These are phyloP conservation scores for Dissostichus mawsoni DNA, from an alignment of 2,113 vertebrate genomes.

Conservation along the genomic window DNA sequence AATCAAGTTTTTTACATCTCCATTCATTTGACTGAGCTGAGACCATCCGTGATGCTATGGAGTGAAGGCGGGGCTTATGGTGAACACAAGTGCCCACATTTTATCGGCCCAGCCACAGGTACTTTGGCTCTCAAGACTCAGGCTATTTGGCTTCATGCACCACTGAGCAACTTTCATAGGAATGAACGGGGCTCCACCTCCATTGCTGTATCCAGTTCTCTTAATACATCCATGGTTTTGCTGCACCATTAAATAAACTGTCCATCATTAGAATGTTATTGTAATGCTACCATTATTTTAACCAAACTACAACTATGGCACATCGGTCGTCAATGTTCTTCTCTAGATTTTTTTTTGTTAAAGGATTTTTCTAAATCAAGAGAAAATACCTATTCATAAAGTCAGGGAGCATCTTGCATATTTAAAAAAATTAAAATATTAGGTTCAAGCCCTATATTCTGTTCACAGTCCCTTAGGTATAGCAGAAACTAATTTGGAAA, in stretches of 20 bases:
- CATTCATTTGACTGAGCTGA: too few species aligned
- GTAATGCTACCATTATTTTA: neutral
- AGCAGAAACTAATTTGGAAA: slow-evolving; percentile 6
- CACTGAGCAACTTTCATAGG: too few species aligned
- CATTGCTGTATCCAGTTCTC: too few species aligned
- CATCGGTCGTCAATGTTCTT: neutral
- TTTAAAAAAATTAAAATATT: neutral
- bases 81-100: too few species aligned
- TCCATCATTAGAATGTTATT: neutral
- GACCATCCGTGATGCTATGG: too few species aligned
- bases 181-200: too few species aligned
- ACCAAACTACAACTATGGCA: neutral
- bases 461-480: neutral
- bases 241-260: neutral
- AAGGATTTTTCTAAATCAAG: neutral
- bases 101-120: too few species aligned
- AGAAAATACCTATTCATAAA: neutral
- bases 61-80: too few species aligned
- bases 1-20: too few species aligned
- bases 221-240: too few species aligned
- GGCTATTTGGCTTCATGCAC: too few species aligned
- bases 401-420: neutral
- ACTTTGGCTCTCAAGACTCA: too few species aligned
- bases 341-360: neutral
- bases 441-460: neutral